phyloP scores from a whole-genome alignment of 1,140 invertebrate species.

The Papilio aristodemus region DNA sequence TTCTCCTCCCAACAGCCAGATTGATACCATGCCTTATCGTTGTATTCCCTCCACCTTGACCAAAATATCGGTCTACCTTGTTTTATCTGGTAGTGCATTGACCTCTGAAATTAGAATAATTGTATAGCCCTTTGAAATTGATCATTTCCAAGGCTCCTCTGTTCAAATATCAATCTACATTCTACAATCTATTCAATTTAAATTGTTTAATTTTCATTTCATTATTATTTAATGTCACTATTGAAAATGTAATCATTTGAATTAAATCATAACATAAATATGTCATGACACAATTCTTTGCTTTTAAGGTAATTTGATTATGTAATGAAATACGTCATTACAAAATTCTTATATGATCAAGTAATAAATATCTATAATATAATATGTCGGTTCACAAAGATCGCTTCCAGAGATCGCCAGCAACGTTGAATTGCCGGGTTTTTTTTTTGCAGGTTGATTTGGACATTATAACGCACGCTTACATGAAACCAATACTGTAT shows the following conservation, averaged over 20 bases:
- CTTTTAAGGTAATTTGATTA: neutral
- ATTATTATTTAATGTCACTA: neutral
- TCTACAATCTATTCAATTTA: conserved; percentile 11
- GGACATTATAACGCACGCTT: neutral
- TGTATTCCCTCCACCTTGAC: too few relatives aligned
- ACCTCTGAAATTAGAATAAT: neutral
- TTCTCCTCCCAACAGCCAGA: too few relatives aligned
- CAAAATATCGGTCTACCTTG: neutral
- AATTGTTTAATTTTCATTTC: conserved; percentile 8
- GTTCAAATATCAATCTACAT: conserved; percentile 2
- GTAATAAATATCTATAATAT: neutral
- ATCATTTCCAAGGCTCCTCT: neutral
- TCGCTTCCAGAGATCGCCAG: too few relatives aligned
- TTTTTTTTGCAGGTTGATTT: neutral
- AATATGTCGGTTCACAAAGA: too few relatives aligned
- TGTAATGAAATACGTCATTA: neutral
- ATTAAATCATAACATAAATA: neutral
- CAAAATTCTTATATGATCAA: neutral
- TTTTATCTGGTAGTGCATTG: too few relatives aligned
- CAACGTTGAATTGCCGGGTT: neutral
- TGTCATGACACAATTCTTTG: neutral
- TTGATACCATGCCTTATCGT: too few relatives aligned
- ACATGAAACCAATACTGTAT: conserved; percentile 4
- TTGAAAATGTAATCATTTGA: conserved; percentile 3
- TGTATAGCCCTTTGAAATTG: neutral